Percentiles rank a stretch among this genome's conserved stretches.
Conservation (phyloP, 2,113 vertebrate species). For the Phalacrocorax pelagicus region DNA sequence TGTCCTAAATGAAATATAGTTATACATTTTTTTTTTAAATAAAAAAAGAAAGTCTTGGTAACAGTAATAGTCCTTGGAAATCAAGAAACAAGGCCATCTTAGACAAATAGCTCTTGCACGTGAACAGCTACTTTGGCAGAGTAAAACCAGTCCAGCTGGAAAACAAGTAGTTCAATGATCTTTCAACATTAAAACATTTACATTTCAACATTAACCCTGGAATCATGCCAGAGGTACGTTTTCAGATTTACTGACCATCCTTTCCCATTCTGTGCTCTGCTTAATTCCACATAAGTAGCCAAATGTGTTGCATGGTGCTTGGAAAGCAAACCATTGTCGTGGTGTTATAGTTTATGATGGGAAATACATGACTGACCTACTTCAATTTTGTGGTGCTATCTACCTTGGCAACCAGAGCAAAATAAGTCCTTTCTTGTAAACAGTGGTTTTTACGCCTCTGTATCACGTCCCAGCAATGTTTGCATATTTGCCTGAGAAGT, state of each 20-base stretch:
- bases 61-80: neutral
- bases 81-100: neutral
- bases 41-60: neutral
- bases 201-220: neutral
- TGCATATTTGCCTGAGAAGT: neutral
- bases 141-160: neutral
- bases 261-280: neutral
- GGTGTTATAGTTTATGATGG: neutral
- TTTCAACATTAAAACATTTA: neutral
- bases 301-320: neutral
- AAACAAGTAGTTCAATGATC: neutral
- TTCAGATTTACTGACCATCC: neutral
- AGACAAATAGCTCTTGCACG: neutral
- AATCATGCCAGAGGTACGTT: neutral
- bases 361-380: neutral
- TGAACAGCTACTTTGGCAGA: neutral
- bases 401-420: neutral
- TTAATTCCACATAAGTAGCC: neutral
- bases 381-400: neutral
- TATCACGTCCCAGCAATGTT: neutral
- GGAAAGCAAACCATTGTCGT: neutral
- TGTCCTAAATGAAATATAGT: neutral
- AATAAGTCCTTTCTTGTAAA: neutral
- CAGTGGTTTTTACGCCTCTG: neutral
- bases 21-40: neutral